Conservation (phyloP, 2,113 vertebrate genomes). For the Tretioscincus oriximinensis region DNA sequence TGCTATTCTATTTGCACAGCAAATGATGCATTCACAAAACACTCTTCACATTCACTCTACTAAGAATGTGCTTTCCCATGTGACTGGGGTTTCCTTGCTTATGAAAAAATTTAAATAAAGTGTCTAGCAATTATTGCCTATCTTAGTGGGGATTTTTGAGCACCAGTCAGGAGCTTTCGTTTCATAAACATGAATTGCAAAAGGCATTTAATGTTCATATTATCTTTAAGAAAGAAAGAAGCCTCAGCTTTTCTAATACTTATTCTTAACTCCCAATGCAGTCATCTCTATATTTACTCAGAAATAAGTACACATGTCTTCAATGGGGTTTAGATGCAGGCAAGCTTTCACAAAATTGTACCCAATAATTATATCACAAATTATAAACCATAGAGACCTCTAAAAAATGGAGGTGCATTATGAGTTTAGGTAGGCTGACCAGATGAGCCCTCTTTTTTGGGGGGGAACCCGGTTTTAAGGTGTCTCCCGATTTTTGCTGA, state of each 20-base stretch:
- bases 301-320: not conserved
- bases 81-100: not conserved
- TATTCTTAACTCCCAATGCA: not conserved
- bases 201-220: not conserved
- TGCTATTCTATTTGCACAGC: constrained; percentile 27
- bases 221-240: not conserved
- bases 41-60: constrained; percentile 43
- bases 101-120: not conserved
- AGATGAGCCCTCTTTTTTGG: too few species aligned
- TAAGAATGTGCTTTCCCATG: constrained; percentile 35
- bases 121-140: not conserved
- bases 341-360: not conserved
- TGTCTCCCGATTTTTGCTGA: too few species aligned
- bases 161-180: not conserved
- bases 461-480: too few species aligned
- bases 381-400: not conserved
- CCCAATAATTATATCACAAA: not conserved
- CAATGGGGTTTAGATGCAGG: not conserved
- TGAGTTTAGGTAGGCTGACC: too few species aligned
- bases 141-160: not conserved
- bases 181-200: not conserved
- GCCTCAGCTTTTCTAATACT: not conserved
- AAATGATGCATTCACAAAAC: constrained; percentile 9
- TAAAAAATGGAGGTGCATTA: not conserved
- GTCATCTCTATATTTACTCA: not conserved